Evolutionary conservation across 92 coral and sea anemone genomes (phyloP), one percentile per base, ranked within the genome.

Genomic region (Plumapathes pennacea): DNA sequence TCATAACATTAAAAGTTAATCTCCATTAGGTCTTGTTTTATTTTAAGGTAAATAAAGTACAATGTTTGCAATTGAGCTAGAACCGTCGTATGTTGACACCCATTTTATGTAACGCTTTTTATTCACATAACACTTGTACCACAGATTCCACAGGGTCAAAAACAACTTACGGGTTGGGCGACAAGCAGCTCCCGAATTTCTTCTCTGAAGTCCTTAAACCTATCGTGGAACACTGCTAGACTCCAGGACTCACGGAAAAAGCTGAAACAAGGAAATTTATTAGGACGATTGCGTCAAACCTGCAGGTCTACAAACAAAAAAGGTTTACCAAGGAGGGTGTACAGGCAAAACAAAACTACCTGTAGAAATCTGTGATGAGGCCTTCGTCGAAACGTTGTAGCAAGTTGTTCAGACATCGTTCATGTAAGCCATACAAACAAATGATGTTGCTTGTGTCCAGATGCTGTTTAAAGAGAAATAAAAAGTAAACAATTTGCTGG

Each of bases 181-280:
- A 90, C 87, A 21, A 92, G 87, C 27, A 89, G 79, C 49, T 92
- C 98, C 6, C 98, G 65, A 12, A 89, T 81, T 75, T 92, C 98
- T 4, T 82, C 95, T 43, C 96, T 81, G 52, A 92, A 89, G 58
- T 92, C 98, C 50, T 89, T 90, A 55, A 92, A 92, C 61, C 98
- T 76, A 58, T 92, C 98, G 72, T 92, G 98, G 80, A 92, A 92
- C 29, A 92, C 62, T 4, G 98, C 98, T 24, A 84, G 84, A 32
- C 98, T 88, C 98, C 98, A 92, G 22, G 94, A 79, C 61, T 92
- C 98, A 11, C 85, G 89, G 90, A 92, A 92, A 50, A 84, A 92
- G 44, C 98, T 92, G 76, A 84, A 63, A 20, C 17, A 19, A 41
- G 39, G 30, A 32, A 5, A 25, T 11, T 10, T 7, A n/a, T 7